A percentile compares a stretch with the other conserved stretches of the same genome.
These are phyloP conservation scores for Eristalis arbustorum DNA, from an alignment of 2,888 invertebrate species.

Conservation along the genomic window DNA sequence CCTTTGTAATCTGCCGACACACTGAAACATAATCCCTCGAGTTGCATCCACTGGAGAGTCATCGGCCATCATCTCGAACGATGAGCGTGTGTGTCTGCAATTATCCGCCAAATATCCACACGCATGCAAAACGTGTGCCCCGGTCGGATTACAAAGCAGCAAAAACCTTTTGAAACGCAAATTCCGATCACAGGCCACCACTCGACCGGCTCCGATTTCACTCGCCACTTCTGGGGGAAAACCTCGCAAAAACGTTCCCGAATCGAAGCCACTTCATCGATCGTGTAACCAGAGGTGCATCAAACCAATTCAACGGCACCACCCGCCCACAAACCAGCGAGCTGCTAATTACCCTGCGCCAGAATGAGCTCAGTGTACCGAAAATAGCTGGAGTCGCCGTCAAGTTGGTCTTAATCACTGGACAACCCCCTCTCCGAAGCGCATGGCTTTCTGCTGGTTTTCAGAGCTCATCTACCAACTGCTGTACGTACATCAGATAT, in stretches of 20 bases:
- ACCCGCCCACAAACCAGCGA: not conserved
- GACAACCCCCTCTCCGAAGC: not conserved
- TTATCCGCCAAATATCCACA: not conserved
- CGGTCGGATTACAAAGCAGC: not conserved
- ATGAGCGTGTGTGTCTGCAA: not conserved
- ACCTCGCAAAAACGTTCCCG: not conserved
- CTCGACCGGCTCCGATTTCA: not conserved
- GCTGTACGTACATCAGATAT: too few relatives aligned
- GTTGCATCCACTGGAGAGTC: not conserved
- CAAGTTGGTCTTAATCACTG: conserved; percentile 18
- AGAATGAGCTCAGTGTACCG: conserved; percentile 10
- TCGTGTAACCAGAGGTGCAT: not conserved
- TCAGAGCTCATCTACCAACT: too few relatives aligned
- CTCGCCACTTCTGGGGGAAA: not conserved
- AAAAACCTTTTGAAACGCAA: not conserved
- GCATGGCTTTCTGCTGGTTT: too few relatives aligned
- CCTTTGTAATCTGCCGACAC: not conserved
- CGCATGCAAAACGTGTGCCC: not conserved
- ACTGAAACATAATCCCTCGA: not conserved
- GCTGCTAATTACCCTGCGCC: conserved; percentile 10
- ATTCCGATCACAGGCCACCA: not conserved
- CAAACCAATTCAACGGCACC: conserved; percentile 2
- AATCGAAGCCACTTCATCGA: not conserved
- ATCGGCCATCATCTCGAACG: not conserved
- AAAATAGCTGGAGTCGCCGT: not conserved